Evolutionary conservation across 2,113 vertebrate species (phyloP).

Genomic region (Balaeniceps rex): DNA sequence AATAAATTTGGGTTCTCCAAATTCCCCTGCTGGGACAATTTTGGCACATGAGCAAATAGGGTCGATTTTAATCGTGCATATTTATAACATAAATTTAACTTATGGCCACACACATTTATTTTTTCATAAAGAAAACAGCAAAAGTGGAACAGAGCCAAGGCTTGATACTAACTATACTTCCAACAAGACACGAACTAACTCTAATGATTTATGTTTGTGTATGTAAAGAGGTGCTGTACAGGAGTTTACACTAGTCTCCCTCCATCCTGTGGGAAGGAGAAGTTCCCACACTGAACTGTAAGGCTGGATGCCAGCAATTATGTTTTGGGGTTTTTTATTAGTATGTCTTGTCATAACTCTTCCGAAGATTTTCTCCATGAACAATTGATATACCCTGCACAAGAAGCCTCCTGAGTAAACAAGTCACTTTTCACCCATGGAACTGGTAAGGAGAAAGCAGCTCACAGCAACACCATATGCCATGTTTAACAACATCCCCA

Average conservation of each 20-base stretch:
- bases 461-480: not conserved
- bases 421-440: not conserved
- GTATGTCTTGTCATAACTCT: not conserved
- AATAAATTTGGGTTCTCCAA: not conserved
- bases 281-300: constrained; percentile 9
- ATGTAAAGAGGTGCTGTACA: not conserved
- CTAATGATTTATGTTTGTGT: not conserved
- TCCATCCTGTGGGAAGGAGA: not conserved
- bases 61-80: not conserved
- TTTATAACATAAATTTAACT: constrained; percentile 1
- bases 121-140: constrained; percentile 16
- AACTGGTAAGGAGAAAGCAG: not conserved
- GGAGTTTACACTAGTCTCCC: not conserved
- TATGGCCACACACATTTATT: not conserved
- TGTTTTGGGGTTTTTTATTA: not conserved
- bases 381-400: not conserved
- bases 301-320: constrained; percentile 19
- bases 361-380: not conserved
- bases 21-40: not conserved
- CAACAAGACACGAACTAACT: not conserved
- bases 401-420: not conserved
- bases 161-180: not conserved
- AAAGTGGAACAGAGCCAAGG: not conserved
- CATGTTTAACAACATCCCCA: not conserved
- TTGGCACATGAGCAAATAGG: not conserved